Evolutionary conservation across 2,888 invertebrate species (phyloP).

Genomic region (Phaedon cochleariae): DNA sequence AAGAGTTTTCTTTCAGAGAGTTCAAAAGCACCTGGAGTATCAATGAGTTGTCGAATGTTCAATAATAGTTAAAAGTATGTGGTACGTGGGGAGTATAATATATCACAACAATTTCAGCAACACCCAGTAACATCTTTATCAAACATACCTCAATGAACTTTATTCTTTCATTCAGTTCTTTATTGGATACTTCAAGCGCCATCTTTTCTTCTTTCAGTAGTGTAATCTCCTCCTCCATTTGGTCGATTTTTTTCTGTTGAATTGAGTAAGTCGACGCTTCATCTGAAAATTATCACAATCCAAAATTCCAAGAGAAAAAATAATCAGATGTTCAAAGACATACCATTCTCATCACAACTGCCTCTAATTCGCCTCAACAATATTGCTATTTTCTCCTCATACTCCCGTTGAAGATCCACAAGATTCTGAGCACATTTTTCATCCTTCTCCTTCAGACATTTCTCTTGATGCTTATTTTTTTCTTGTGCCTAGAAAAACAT

Average conservation of each 20-base stretch:
- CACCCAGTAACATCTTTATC: too few relatives aligned
- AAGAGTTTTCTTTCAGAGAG: too few relatives aligned
- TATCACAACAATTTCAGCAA: too few relatives aligned
- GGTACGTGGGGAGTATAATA: too few relatives aligned
- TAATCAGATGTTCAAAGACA: constrained; percentile 12
- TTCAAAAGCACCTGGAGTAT: too few relatives aligned
- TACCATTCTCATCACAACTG: constrained; percentile 47
- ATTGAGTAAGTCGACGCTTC: constrained; percentile 40
- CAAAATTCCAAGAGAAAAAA: background rate
- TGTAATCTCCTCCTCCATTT: constrained; percentile 40
- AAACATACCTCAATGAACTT: background rate
- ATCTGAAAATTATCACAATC: constrained; percentile 7
- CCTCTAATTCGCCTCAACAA: constrained; percentile 52
- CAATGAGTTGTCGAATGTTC: too few relatives aligned
- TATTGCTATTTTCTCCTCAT: constrained; percentile 57
- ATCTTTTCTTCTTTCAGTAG: constrained; percentile 43
- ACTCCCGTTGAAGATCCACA: constrained; percentile 50
- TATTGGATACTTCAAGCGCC: background rate
- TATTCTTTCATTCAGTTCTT: background rate
- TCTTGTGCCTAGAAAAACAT: constrained; percentile 36
- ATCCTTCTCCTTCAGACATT: constrained; percentile 41
- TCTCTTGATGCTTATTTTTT: constrained; percentile 42
- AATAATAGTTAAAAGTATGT: too few relatives aligned
- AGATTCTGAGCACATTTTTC: constrained; percentile 45
- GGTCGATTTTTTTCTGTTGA: constrained; percentile 51